Conservation (phyloP, 1,140 invertebrate genomes). For the Drosophila lacteicornis region DNA sequence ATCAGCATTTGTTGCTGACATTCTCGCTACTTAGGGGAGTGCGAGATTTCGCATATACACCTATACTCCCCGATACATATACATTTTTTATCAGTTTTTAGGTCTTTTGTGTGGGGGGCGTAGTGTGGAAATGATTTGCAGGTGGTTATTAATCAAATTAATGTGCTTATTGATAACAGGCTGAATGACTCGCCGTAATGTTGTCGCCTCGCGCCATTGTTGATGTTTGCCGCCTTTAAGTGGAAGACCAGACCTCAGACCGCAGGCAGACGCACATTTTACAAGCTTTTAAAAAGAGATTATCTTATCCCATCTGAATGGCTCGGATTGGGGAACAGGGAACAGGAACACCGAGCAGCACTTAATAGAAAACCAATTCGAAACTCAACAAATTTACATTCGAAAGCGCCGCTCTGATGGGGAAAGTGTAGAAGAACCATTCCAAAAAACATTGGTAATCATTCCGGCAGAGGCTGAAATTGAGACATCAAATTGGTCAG, state of each 20-base stretch:
- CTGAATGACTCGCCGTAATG: conserved; percentile 47
- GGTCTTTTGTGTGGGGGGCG: conserved; percentile 62
- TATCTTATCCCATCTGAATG: conserved; percentile 73
- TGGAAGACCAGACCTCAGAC: conserved; percentile 33
- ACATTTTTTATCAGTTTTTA: conserved; percentile 50
- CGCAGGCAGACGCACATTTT: conserved; percentile 58
- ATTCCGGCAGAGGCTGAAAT: conserved; percentile 53
- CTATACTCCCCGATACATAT: neutral
- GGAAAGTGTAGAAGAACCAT: conserved; percentile 33
- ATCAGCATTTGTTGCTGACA: conserved; percentile 83
- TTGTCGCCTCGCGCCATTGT: conserved; percentile 58
- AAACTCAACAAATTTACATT: conserved; percentile 58
- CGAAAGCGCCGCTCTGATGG: conserved; percentile 52
- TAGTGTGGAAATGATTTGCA: conserved; percentile 82
- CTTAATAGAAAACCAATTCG: conserved; percentile 71
- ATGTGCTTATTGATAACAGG: conserved; percentile 82
- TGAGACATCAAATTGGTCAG: conserved; percentile 69
- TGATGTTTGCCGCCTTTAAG: conserved; percentile 45
- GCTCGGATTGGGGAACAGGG: conserved; percentile 17
- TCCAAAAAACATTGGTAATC: conserved; percentile 27
- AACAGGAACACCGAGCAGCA: conserved; percentile 65
- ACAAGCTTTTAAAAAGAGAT: conserved; percentile 74
- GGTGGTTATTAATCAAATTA: conserved; percentile 85
- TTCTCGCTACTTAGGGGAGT: conserved; percentile 72
- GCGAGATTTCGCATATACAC: conserved; percentile 14